Percentiles rank a stretch among this genome's conserved stretches.
Evolutionary conservation across 2,888 invertebrate species (phyloP).

Genomic region (Epirrita christyi): DNA sequence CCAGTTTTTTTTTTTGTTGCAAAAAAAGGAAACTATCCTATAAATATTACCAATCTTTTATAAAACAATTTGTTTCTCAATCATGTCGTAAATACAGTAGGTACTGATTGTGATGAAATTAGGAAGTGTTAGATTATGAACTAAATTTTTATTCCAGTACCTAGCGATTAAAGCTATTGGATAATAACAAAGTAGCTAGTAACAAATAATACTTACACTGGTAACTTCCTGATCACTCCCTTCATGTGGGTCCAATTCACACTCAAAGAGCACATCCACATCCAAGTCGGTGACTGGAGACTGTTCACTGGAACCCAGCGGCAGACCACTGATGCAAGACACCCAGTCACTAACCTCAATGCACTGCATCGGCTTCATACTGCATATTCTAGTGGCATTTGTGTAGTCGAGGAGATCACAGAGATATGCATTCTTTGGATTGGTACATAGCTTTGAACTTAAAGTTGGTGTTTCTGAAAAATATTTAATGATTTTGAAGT

Average conservation of each 20-base stretch:
- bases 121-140: too few relatives aligned
- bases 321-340: slow-evolving; percentile 70
- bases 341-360: slow-evolving; percentile 79
- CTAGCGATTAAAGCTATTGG: too few relatives aligned
- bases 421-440: slow-evolving; percentile 83
- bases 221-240: slow-evolving; percentile 57
- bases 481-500: too few relatives aligned
- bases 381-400: slow-evolving; percentile 76
- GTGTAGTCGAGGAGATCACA: slow-evolving; percentile 86
- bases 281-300: slow-evolving; percentile 65
- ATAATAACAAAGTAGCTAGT: too few relatives aligned
- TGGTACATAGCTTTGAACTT: slow-evolving; percentile 82
- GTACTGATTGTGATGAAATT: too few relatives aligned
- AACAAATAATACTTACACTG: slow-evolving; percentile 49
- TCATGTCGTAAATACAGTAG: too few relatives aligned
- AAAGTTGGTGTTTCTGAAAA: slow-evolving; percentile 79
- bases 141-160: too few relatives aligned
- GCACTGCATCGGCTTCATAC: slow-evolving; percentile 77
- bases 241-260: slow-evolving; percentile 78
- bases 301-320: slow-evolving; percentile 66
- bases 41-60: too few relatives aligned
- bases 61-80: too few relatives aligned
- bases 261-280: slow-evolving; percentile 75
- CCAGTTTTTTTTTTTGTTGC: too few relatives aligned
- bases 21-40: too few relatives aligned